These are phyloP conservation scores for Gila robusta DNA, from an alignment of 2,797 vertebrate genomes.

Conservation along the genomic window DNA sequence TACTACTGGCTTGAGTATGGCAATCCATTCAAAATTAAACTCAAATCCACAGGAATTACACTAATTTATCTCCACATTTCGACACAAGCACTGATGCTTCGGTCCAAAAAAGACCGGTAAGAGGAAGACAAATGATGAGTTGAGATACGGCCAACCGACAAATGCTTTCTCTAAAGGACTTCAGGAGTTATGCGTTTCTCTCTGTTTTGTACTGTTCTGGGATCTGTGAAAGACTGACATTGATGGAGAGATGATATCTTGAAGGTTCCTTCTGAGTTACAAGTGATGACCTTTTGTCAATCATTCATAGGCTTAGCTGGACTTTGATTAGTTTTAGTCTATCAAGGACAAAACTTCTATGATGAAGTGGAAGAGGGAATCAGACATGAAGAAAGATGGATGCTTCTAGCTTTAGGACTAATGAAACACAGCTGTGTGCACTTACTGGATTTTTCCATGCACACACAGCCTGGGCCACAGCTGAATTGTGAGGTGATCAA, in stretches of 20 bases:
- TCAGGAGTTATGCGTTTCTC: neutral
- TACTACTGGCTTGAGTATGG: neutral
- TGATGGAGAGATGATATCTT: neutral
- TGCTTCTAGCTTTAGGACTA: neutral
- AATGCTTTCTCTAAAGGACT: neutral
- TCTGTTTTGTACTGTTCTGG: neutral
- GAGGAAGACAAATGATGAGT: slow-evolving; percentile 8
- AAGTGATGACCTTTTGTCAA: neutral
- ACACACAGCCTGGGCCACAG: neutral
- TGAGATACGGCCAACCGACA: neutral
- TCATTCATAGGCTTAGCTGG: neutral
- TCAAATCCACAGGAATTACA: slow-evolving; percentile 9
- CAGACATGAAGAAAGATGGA: slow-evolving; percentile 22
- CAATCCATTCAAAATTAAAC: slow-evolving; percentile 18
- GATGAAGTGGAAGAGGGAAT: neutral
- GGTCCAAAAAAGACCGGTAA: neutral
- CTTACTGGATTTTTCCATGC: neutral
- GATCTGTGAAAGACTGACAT: slow-evolving; percentile 1
- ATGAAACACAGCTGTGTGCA: slow-evolving; percentile 19
- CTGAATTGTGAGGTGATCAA: slow-evolving; percentile 19
- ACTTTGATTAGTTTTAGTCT: neutral
- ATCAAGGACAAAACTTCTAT: neutral
- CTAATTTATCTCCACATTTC: slow-evolving; percentile 20
- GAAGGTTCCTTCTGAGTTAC: neutral
- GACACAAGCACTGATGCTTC: neutral